These are phyloP conservation scores for Brachypodius melanocephalos DNA, from an alignment of 2,113 vertebrate species.

Conservation along the genomic window DNA sequence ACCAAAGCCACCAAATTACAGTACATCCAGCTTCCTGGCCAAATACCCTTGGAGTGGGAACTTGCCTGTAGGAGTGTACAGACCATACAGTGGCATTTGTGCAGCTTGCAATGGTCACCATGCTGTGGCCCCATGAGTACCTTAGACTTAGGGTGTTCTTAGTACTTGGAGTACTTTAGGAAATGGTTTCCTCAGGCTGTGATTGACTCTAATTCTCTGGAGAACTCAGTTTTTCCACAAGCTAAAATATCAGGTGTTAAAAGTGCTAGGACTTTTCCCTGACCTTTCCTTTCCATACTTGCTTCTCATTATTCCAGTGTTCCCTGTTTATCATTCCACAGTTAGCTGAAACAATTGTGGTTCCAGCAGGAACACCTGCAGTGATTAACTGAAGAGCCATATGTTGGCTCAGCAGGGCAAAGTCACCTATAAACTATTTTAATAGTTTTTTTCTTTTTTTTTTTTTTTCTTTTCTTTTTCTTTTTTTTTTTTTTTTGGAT, in stretches of 20 bases:
- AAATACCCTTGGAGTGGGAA: neutral
- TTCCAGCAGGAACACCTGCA: neutral
- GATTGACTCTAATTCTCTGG: neutral
- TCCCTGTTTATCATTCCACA: conserved; percentile 19
- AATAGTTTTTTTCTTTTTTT: too few species aligned
- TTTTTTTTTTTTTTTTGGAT: neutral
- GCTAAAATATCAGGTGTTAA: neutral
- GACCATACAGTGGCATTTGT: neutral
- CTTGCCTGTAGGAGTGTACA: neutral
- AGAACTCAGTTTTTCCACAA: neutral
- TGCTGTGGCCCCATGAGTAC: neutral
- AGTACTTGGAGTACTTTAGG: neutral
- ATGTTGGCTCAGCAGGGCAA: conserved; percentile 29
- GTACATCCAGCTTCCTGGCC: neutral
- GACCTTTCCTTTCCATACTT: neutral
- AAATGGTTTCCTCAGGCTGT: neutral
- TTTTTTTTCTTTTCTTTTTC: too few species aligned
- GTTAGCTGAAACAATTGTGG: neutral
- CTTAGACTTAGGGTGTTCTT: neutral
- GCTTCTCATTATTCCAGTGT: neutral
- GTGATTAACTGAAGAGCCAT: neutral
- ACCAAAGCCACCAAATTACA: neutral
- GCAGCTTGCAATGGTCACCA: neutral
- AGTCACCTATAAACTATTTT: conserved; percentile 57
- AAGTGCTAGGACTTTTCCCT: neutral